Evolutionary conservation across 2,797 vertebrate species (phyloP).

Genomic region (Sarcoramphus papa): DNA sequence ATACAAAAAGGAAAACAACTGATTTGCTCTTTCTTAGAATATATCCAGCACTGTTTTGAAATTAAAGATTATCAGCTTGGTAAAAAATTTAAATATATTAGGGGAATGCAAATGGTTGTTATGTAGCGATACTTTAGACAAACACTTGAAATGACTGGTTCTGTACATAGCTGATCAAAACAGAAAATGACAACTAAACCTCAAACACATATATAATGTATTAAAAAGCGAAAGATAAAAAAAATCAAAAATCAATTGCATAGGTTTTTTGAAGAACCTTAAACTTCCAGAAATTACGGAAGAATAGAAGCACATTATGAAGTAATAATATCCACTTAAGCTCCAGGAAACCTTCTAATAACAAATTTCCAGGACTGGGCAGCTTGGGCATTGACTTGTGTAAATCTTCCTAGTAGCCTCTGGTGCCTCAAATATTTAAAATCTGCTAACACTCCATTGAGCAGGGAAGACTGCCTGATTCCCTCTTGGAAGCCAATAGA

Average conservation of each 20-base stretch:
- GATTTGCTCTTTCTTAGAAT: neutral
- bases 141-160: neutral
- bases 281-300: neutral
- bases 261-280: neutral
- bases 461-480: neutral
- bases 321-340: neutral
- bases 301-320: neutral
- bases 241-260: neutral
- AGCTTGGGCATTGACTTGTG: neutral
- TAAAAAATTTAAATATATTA: neutral
- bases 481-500: constrained; percentile 20
- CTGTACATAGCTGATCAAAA: neutral
- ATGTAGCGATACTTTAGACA: neutral
- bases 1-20: neutral
- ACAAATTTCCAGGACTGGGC: neutral
- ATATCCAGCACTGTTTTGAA: neutral
- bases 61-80: neutral
- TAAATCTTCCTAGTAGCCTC: neutral
- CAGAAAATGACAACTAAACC: neutral
- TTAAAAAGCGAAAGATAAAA: neutral
- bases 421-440: constrained; percentile 6
- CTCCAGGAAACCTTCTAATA: neutral
- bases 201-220: neutral
- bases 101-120: neutral
- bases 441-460: constrained; percentile 2